Evolutionary conservation across 2,113 vertebrate species (phyloP), one percentile per base, ranked within the genome.

Genomic region (Silurus meridionalis): DNA sequence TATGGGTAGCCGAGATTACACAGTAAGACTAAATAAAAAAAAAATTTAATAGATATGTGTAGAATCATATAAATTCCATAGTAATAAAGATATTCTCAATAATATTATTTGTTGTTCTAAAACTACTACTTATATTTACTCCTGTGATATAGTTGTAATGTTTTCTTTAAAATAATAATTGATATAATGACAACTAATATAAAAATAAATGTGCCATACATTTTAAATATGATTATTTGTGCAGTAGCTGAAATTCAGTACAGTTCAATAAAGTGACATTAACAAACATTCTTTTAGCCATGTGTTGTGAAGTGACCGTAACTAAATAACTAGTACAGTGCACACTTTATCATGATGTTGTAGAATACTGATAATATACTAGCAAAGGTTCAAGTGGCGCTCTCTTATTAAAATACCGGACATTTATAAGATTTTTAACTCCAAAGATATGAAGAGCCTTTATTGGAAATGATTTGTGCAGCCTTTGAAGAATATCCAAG

Each of bases 401-500:
- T 19, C 58, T 67, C 80, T 67, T 61, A 67, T 77, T 83, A 75
- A 58, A 53, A 83, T 67, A 21, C n/a, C 64, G 15, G 81, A 83
- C 57, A 58, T 83, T 64, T 63, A 53, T 57, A 67, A 58, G 81
- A n/a, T 72, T 79, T 75, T 84, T 23, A 67, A 78, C 17, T 19
- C n/a, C 92, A 93, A 94, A 95, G 93, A 84, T 78, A 80, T 86
- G 96, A 95, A 96, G 17, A 75, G 52, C 46, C 58, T 72, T 81
- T 75, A 64, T 48, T 86, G 72, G 28, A 83, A 84, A 61, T 95
- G 94, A 94, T 90, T 66, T 82, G 92, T 80, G 94, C 95, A 95
- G 93, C 93, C 95, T 96, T 97, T 96, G 96, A 96, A 96, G 96
- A 96, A 94, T 94, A 94, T 95, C 95, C 95, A 93, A 95, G 94